phyloP scores from a whole-genome alignment of 2,888 invertebrate genomes.

The Napeogenes sylphis region DNA sequence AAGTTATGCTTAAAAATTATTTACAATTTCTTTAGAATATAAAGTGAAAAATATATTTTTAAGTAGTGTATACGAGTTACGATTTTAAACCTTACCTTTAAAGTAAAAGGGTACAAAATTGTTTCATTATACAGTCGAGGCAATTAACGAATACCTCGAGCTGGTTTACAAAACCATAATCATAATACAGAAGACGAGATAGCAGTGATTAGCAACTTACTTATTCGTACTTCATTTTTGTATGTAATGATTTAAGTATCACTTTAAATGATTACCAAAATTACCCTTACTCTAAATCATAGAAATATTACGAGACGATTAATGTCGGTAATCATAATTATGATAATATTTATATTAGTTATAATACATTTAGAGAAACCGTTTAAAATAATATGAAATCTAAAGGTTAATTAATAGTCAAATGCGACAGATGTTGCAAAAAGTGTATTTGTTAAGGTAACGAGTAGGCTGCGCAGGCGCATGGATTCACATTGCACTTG shows the following conservation, averaged over 20 bases:
- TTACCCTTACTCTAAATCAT: too few relatives aligned
- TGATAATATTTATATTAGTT: too few relatives aligned
- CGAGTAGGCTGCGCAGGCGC: too few relatives aligned
- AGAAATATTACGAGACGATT: too few relatives aligned
- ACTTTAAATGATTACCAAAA: too few relatives aligned
- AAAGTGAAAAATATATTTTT: too few relatives aligned
- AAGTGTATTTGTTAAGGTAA: too few relatives aligned
- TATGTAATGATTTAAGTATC: slow-evolving; percentile 8
- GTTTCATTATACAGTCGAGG: neutral
- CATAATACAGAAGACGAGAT: slow-evolving; percentile 18
- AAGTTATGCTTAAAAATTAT: too few relatives aligned
- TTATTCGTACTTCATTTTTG: slow-evolving; percentile 9
- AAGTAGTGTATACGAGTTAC: neutral
- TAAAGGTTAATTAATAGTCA: slow-evolving; percentile 13
- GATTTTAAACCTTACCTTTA: neutral
- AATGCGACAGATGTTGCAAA: slow-evolving; percentile 10
- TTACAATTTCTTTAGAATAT: too few relatives aligned
- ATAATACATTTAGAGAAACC: too few relatives aligned
- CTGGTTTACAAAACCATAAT: slow-evolving; percentile 21
- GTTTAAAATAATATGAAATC: slow-evolving; percentile 9
- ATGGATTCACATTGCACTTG: slow-evolving; percentile 59
- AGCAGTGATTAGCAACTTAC: slow-evolving; percentile 22
- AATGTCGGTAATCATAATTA: too few relatives aligned
- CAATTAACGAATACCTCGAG: slow-evolving; percentile 18
- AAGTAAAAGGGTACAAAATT: neutral